phyloP scores from a whole-genome alignment of 1,140 invertebrate genomes.

The Nasonia vitripennis region DNA sequence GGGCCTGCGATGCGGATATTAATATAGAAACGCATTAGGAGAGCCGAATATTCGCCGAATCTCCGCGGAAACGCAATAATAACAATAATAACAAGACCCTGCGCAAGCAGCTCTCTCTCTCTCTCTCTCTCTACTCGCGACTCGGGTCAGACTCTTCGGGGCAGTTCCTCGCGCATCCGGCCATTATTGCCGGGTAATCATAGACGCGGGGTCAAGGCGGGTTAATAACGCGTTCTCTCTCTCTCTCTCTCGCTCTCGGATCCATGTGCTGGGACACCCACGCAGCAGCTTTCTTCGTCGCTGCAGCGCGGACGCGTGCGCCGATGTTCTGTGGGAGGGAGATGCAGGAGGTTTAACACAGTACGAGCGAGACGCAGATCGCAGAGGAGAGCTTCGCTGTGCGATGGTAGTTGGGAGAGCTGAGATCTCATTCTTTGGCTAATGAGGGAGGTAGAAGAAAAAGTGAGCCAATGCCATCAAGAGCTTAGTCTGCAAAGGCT shows the following conservation, averaged over 20 bases:
- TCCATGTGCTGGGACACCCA: slow-evolving; percentile 29
- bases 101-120: no score
- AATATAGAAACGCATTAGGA: slow-evolving; percentile 40
- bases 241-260: not conserved
- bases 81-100: no score
- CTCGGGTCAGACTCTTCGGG: not conserved
- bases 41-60: no score
- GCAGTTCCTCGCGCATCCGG: slow-evolving; percentile 60
- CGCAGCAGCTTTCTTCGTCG: slow-evolving; percentile 16
- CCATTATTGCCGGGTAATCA: slow-evolving; percentile 74
- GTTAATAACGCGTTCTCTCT: slow-evolving; percentile 74
- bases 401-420: not conserved
- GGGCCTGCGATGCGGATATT: not conserved
- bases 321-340: not conserved
- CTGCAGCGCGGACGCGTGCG: not conserved
- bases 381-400: not conserved
- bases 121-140: not conserved
- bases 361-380: not conserved
- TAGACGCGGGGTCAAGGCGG: slow-evolving; percentile 71
- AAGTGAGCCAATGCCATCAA: no score
- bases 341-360: not conserved
- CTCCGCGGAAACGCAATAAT: no score
- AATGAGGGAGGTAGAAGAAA: not conserved
- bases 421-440: slow-evolving; percentile 24
- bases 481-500: no score